Conservation (phyloP, 2,113 vertebrate genomes). For the Orycteropus afer region DNA sequence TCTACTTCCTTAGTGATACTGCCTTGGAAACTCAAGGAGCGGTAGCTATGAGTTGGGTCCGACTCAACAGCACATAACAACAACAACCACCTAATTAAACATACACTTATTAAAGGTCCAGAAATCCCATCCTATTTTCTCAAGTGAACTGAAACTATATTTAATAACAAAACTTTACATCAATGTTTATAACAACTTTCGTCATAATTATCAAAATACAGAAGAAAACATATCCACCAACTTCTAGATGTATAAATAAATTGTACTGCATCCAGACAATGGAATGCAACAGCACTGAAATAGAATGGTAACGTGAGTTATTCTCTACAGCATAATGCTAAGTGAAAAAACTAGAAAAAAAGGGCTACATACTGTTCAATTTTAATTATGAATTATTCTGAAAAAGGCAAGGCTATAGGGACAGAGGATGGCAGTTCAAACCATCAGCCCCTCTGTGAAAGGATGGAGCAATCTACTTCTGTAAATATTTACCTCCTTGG, state of each 20-base stretch:
- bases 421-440: too few relatives aligned
- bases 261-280: fast-evolving
- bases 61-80: too few relatives aligned
- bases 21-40: too few relatives aligned
- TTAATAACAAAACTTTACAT: too few relatives aligned
- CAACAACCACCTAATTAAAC: too few relatives aligned
- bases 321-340: fast-evolving
- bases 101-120: not conserved
- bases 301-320: fast-evolving
- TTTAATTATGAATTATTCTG: not conserved
- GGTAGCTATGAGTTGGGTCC: too few relatives aligned
- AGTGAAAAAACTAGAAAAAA: not conserved
- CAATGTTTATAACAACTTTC: not conserved
- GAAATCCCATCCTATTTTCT: not conserved
- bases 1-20: too few relatives aligned
- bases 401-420: not conserved
- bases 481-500: too few relatives aligned
- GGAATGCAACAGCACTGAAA: not conserved
- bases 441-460: too few relatives aligned
- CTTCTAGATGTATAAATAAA: not conserved
- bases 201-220: too few relatives aligned
- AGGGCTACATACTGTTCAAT: fast-evolving
- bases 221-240: fast-evolving
- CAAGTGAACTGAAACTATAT: not conserved
- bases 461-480: too few relatives aligned